A percentile compares a stretch with the other conserved stretches of the same genome.
Conservation (phyloP, 2,797 vertebrate species). For the Eutrigla gurnardus region DNA sequence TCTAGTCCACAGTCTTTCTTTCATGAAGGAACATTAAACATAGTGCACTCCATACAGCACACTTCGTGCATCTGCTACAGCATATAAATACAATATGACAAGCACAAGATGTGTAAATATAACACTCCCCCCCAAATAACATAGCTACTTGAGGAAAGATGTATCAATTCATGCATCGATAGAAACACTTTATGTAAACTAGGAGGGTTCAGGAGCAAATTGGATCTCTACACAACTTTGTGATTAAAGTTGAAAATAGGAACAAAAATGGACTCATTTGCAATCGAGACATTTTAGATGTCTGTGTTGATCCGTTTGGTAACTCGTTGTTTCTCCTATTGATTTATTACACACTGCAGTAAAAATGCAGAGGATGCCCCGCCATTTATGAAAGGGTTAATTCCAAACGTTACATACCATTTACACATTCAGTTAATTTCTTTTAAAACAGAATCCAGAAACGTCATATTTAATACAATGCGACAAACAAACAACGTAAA, state of each 20-base stretch:
- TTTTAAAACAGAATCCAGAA: constrained; percentile 35
- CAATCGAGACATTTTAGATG: constrained; percentile 12
- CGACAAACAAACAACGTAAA: constrained; percentile 15
- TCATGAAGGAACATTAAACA: constrained; percentile 22
- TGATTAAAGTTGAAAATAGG: constrained; percentile 88
- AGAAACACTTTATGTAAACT: constrained; percentile 30
- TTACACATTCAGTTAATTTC: constrained; percentile 7
- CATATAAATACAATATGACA: constrained; percentile 26
- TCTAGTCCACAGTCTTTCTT: constrained; percentile 14
- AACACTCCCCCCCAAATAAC: constrained; percentile 21
- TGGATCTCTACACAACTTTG: constrained; percentile 59
- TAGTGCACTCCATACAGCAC: constrained; percentile 1
- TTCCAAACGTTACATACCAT: constrained; percentile 5
- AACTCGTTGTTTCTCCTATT: constrained; percentile 10
- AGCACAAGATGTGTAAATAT: constrained; percentile 31
- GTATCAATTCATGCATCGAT: constrained; percentile 57
- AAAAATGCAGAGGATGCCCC: not conserved
- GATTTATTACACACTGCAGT: constrained; percentile 11
- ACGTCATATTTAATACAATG: constrained; percentile 30
- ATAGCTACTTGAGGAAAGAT: constrained; percentile 27
- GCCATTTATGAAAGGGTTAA: not conserved
- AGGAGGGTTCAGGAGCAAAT: constrained; percentile 28
- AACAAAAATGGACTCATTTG: constrained; percentile 9
- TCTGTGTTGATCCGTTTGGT: not conserved
- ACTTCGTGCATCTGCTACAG: constrained; percentile 13